Percentiles rank a stretch among this genome's conserved stretches.
These are phyloP conservation scores for Cylindroiulus punctatus DNA, from an alignment of 2,888 invertebrate genomes.

Conservation along the genomic window DNA sequence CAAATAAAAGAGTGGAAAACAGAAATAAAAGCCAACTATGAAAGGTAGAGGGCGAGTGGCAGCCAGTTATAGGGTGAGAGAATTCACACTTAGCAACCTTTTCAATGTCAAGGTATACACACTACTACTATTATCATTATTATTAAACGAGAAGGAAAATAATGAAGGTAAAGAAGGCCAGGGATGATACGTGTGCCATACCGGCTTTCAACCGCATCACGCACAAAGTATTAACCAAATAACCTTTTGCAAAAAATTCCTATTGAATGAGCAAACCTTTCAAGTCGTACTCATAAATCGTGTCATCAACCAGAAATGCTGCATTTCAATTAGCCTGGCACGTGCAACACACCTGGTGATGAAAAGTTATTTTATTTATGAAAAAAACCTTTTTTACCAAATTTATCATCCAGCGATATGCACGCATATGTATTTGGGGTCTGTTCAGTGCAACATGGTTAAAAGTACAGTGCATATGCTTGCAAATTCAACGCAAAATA, in stretches of 20 bases:
- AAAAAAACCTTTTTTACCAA: too few relatives aligned
- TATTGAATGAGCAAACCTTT: not conserved
- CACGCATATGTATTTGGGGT: too few relatives aligned
- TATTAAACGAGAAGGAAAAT: not conserved
- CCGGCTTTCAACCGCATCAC: not conserved
- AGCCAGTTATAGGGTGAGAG: constrained; percentile 27
- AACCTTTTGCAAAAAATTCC: not conserved
- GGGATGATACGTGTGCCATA: constrained; percentile 31
- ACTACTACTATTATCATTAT: constrained; percentile 10
- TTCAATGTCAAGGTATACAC: constrained; percentile 37
- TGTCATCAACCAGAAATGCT: not conserved
- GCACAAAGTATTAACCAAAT: constrained; percentile 30
- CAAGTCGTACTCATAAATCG: not conserved
- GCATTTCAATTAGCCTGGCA: not conserved
- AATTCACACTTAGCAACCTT: constrained; percentile 22
- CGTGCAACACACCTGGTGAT: not conserved
- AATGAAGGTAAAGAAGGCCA: constrained; percentile 29
- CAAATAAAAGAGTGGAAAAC: not conserved
- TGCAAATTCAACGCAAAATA: too few relatives aligned
- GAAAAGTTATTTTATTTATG: too few relatives aligned
- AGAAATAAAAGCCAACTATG: not conserved
- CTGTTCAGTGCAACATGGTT: too few relatives aligned
- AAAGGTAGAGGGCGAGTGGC: constrained; percentile 20
- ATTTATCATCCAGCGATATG: too few relatives aligned
- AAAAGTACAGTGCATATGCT: too few relatives aligned